Evolutionary conservation across 2,888 invertebrate genomes (phyloP).

Genomic region (Crematogaster levior): DNA sequence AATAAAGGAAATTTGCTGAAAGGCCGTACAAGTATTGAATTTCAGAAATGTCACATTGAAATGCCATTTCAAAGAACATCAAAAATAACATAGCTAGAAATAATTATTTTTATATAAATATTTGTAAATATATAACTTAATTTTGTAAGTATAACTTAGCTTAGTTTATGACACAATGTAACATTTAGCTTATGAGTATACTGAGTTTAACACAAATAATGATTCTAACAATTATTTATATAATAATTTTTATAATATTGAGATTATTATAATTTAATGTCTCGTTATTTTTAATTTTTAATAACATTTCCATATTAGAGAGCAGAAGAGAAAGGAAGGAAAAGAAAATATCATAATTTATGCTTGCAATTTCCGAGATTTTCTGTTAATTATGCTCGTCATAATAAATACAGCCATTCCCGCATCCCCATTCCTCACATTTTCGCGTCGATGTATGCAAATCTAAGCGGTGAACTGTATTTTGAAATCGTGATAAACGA

Average conservation of each 20-base stretch:
- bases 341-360: neutral
- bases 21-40: neutral
- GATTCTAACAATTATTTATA: neutral
- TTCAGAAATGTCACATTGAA: neutral
- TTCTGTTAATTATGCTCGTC: slow-evolving; percentile 27
- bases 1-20: slow-evolving; percentile 7
- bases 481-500: slow-evolving; percentile 47
- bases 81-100: neutral
- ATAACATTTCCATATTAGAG: neutral
- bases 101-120: neutral
- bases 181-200: neutral
- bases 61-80: neutral
- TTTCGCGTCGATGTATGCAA: slow-evolving; percentile 49
- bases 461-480: slow-evolving; percentile 33
- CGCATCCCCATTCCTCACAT: slow-evolving; percentile 9
- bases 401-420: neutral
- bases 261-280: neutral
- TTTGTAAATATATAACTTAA: too few relatives aligned
- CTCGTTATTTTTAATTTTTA: neutral
- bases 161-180: too few relatives aligned
- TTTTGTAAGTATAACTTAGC: too few relatives aligned
- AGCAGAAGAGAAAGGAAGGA: neutral
- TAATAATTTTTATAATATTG: neutral
- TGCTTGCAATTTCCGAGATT: neutral
- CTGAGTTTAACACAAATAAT: neutral